Base-by-base conservation (phyloP, 2,113 vertebrate species). In the Leptosomus discolor region DNA sequence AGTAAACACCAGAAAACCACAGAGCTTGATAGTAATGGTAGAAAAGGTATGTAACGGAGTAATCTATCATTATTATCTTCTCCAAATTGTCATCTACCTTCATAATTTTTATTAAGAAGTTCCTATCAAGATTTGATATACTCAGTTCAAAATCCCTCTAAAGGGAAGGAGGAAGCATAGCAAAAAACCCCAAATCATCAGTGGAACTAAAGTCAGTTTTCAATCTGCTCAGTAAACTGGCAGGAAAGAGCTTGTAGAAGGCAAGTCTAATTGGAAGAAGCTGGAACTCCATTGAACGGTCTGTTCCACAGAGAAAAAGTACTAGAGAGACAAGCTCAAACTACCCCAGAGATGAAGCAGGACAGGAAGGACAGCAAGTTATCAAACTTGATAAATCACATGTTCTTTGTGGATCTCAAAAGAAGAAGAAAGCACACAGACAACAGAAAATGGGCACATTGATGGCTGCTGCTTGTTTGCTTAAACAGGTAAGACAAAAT, bases 281-380 rank as follows among this genome's bases (percentile, higher is more conserved):
- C 2, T 2, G 23, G 18, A 58, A 67, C 15, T 37, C 36, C 2
- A 3, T 3, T 18, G 39, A 53, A 53, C 3, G 2, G 20, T 13
- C 53, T 41, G 27, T 45, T 86, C 43, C 60, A 68, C 39, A 32
- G n/a, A 41, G 13, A 41, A 71, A 27, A 73, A 23, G 34, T 39
- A 21, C 69, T 19, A 19, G 4, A 68, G 69, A 45, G 58, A 83
- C 51, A 77, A 51, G 45, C 34, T 58, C 65, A 53, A 48, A 75
- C 21, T 32, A 53, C 41, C 53, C 34, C 21, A 41, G 53, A 67
- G 23, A n/a, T 53, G 24, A 45, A 73, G 34, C 65, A 58, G 36
- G 22, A 50, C 2, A 64, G 50, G 88, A 41, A 78, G 50, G 43
- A 51, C 6, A 43, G 27, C 26, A 57, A 50, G 15, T 45, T 51